Percentiles rank a stretch among this genome's conserved stretches.
Evolutionary conservation across 2,797 vertebrate species (phyloP).

Genomic region (Alectoris magna): DNA sequence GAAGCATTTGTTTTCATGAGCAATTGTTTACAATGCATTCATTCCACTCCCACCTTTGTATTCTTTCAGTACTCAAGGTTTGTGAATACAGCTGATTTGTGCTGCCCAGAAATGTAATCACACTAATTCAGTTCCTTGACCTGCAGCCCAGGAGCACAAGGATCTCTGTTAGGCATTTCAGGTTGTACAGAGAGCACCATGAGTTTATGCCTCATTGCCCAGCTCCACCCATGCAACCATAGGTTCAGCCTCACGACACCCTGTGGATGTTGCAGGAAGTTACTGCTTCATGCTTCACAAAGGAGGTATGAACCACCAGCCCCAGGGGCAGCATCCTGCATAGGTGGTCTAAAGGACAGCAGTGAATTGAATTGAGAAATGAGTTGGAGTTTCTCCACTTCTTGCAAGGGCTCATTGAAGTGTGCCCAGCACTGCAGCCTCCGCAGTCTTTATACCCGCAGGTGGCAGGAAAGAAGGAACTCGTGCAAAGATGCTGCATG

Average conservation of each 20-base stretch:
- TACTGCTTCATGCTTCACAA: background rate
- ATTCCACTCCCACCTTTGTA: fast-evolving
- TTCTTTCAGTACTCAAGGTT: background rate
- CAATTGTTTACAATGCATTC: background rate
- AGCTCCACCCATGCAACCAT: fast-evolving
- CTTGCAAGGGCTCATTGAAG: fast-evolving
- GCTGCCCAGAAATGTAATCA: background rate
- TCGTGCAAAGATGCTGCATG: background rate
- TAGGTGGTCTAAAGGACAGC: background rate
- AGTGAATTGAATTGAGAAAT: background rate
- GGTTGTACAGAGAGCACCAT: background rate
- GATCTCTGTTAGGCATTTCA: fast-evolving
- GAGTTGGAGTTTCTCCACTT: background rate
- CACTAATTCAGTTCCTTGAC: background rate
- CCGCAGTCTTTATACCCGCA: background rate
- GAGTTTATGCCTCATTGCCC: background rate
- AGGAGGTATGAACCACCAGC: background rate
- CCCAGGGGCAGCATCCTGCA: background rate
- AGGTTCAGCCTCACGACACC: background rate
- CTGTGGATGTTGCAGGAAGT: fast-evolving
- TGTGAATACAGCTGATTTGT: background rate
- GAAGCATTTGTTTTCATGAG: background rate
- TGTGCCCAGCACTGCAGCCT: background rate
- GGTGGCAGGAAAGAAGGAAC: background rate
- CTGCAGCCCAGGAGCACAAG: background rate